These are phyloP conservation scores for Hemibagrus wyckioides DNA, from an alignment of 2,113 vertebrate species.

Conservation along the genomic window DNA sequence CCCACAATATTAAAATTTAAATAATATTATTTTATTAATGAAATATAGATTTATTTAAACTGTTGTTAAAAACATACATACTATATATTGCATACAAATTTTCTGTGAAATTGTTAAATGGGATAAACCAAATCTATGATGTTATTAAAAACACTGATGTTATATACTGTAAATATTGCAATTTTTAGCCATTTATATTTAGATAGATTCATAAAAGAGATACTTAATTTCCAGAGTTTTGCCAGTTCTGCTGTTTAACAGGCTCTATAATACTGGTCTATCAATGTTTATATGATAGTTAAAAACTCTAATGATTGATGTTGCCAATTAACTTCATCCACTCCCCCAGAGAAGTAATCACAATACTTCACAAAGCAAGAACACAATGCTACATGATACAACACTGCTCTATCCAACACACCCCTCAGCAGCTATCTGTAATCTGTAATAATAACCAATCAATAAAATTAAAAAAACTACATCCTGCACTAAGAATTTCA, in stretches of 20 bases:
- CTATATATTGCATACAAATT: neutral
- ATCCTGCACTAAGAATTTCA: neutral
- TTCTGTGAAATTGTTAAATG: neutral
- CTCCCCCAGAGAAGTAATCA: neutral
- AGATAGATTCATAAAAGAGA: neutral
- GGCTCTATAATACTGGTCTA: neutral
- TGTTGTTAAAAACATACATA: neutral
- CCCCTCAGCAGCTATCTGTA: neutral
- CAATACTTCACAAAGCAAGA: neutral
- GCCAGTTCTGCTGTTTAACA: too few relatives aligned
- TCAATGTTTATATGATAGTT: neutral
- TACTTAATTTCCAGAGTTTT: neutral
- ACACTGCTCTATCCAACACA: neutral
- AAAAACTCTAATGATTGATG: neutral
- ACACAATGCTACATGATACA: neutral
- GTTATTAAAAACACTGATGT: neutral
- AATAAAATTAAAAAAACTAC: neutral
- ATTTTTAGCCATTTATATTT: neutral
- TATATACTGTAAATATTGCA: neutral
- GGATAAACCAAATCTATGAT: neutral
- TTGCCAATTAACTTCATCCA: neutral
- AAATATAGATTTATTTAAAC: slow-evolving; percentile 18
- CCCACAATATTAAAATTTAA: neutral
- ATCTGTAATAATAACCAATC: neutral
- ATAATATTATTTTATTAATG: slow-evolving; percentile 19